A percentile compares a stretch with the other conserved stretches of the same genome.
phyloP scores from a whole-genome alignment of 2,797 vertebrate species.

The Anabas testudineus region DNA sequence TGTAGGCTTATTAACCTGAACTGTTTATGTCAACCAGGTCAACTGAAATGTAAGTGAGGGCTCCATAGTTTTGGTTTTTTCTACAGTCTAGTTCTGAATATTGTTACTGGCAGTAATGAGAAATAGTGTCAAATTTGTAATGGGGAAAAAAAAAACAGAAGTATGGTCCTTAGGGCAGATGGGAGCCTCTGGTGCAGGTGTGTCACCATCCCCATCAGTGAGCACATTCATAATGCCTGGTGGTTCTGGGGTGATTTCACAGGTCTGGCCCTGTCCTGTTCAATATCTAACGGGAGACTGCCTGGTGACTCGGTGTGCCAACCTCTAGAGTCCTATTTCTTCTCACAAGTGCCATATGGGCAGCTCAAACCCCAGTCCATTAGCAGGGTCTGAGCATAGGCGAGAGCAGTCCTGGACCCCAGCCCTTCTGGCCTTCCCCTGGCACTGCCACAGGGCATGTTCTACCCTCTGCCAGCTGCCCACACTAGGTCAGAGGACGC shows the following conservation, averaged over 20 bases:
- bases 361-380: constrained; percentile 92
- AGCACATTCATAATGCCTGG: constrained; percentile 74
- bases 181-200: constrained; percentile 55
- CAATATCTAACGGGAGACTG: constrained; percentile 83
- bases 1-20: constrained; percentile 53
- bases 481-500: constrained; percentile 71
- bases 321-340: constrained; percentile 74
- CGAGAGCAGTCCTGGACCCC: constrained; percentile 71
- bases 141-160: constrained; percentile 3
- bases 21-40: constrained; percentile 32
- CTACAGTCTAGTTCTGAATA: neutral
- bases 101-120: neutral
- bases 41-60: constrained; percentile 24
- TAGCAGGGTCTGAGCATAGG: constrained; percentile 88
- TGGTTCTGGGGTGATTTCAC: constrained; percentile 58
- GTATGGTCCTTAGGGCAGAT: constrained; percentile 23
- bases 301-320: constrained; percentile 76
- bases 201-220: constrained; percentile 62
- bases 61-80: constrained; percentile 1
- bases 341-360: constrained; percentile 92
- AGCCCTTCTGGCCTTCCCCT: constrained; percentile 81
- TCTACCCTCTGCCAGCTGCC: constrained; percentile 86
- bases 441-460: constrained; percentile 87
- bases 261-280: constrained; percentile 82
- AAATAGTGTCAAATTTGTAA: neutral